A percentile compares a stretch with the other conserved stretches of the same genome.
Conservation (phyloP, 2,888 invertebrate species). For the Steinernema hermaphroditum region DNA sequence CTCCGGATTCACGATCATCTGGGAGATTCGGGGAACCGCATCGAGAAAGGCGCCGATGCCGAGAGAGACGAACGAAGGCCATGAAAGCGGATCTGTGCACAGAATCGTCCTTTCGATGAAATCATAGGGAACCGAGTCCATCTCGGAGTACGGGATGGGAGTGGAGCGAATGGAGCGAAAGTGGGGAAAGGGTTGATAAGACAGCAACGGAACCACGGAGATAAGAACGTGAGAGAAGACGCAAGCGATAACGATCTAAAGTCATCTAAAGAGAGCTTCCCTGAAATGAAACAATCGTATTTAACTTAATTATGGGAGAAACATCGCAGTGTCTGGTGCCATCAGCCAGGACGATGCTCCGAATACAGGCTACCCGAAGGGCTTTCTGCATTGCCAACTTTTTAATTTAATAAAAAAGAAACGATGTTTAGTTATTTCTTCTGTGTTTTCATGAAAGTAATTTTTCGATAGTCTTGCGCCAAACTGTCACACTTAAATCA, state of each 20-base stretch:
- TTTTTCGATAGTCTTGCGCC: too few relatives aligned
- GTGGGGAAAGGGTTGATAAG: not conserved
- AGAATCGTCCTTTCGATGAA: not conserved
- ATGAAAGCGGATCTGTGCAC: not conserved
- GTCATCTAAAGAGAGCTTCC: too few relatives aligned
- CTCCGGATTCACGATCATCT: conserved; percentile 4
- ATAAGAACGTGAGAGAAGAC: not conserved
- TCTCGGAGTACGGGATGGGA: not conserved
- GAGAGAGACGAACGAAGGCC: not conserved
- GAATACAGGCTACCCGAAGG: too few relatives aligned
- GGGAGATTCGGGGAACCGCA: not conserved
- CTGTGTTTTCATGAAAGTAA: too few relatives aligned
- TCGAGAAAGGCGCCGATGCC: not conserved
- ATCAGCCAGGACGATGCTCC: too few relatives aligned
- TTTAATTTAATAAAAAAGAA: too few relatives aligned
- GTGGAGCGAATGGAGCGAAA: not conserved
- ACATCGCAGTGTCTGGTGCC: too few relatives aligned
- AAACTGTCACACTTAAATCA: too few relatives aligned
- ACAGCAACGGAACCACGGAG: not conserved
- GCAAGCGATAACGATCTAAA: not conserved
- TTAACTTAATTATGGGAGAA: not conserved
- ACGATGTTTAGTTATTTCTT: too few relatives aligned
- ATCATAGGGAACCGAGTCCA: not conserved
- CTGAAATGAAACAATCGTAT: not conserved
- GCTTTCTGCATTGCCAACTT: too few relatives aligned